These are phyloP conservation scores for Ephialtes manifestator DNA, from an alignment of 2,888 invertebrate genomes.

Conservation along the genomic window DNA sequence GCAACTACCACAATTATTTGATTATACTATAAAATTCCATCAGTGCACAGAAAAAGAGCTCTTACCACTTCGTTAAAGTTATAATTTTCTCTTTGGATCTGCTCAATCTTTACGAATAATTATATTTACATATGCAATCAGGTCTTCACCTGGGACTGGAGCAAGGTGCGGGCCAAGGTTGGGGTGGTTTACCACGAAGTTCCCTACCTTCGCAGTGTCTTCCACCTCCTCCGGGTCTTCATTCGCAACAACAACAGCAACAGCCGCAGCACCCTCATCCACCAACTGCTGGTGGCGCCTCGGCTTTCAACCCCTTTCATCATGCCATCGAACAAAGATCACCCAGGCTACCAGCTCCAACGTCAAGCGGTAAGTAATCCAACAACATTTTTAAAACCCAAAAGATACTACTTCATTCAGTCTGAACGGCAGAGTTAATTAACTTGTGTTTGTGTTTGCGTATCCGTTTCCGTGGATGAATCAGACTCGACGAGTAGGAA, in stretches of 20 bases:
- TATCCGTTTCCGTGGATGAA: conserved; percentile 18
- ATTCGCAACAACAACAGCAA: conserved; percentile 75
- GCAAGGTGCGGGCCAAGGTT: conserved; percentile 83
- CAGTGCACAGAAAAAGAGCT: too few relatives aligned
- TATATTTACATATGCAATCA: conserved; percentile 70
- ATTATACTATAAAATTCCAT: too few relatives aligned
- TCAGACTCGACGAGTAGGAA: conserved; percentile 80
- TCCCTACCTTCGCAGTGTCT: conserved; percentile 84
- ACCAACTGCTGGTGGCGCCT: conserved; percentile 72
- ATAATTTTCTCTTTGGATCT: background rate
- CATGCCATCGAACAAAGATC: conserved; percentile 84
- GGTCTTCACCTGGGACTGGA: conserved; percentile 84
- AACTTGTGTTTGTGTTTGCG: background rate
- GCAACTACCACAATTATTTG: too few relatives aligned
- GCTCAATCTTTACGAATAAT: background rate
- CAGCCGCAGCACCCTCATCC: conserved; percentile 61
- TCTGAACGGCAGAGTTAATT: background rate
- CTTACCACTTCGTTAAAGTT: background rate
- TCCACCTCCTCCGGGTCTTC: conserved; percentile 84
- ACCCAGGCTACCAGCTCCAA: conserved; percentile 80
- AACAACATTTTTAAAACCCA: background rate
- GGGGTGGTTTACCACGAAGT: conserved; percentile 83
- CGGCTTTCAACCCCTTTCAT: conserved; percentile 85
- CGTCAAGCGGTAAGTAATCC: conserved; percentile 75
- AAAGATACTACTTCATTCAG: background rate